These are phyloP conservation scores for Perithous albicinctus DNA, from an alignment of 2,888 invertebrate species.

Conservation along the genomic window DNA sequence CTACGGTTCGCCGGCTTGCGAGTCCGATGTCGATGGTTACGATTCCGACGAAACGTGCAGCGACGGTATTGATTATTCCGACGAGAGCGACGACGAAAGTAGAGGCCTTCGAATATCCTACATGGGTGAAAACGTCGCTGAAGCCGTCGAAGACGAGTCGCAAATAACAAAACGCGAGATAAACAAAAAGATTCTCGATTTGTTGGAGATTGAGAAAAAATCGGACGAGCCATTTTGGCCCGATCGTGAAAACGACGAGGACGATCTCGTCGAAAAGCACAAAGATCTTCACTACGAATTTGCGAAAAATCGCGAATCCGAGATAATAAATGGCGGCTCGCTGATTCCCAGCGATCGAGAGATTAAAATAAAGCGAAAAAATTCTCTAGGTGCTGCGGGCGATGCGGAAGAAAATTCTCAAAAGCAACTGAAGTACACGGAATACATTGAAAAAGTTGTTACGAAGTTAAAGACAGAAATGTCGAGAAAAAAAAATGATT, in stretches of 20 bases:
- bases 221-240: constrained; percentile 76
- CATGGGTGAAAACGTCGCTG: constrained; percentile 93
- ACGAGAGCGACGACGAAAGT: constrained; percentile 83
- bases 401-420: constrained; percentile 72
- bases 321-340: constrained; percentile 80
- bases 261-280: constrained; percentile 79
- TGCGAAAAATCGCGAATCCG: constrained; percentile 85
- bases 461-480: constrained; percentile 79
- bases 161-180: constrained; percentile 79
- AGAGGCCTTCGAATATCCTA: constrained; percentile 92
- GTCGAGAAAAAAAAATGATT: constrained; percentile 59
- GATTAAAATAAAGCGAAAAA: constrained; percentile 78
- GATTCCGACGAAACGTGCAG: constrained; percentile 85
- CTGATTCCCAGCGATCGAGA: constrained; percentile 77
- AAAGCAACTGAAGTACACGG: constrained; percentile 68
- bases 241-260: constrained; percentile 73
- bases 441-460: constrained; percentile 76
- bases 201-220: constrained; percentile 78
- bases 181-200: constrained; percentile 79
- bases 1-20: constrained; percentile 86
- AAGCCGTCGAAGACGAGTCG: constrained; percentile 89
- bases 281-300: constrained; percentile 80
- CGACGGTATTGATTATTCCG: constrained; percentile 84
- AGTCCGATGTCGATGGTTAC: constrained; percentile 86
- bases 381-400: constrained; percentile 65